These are phyloP conservation scores for Echiichthys vipera DNA, from an alignment of 2,797 vertebrate species.

Conservation along the genomic window DNA sequence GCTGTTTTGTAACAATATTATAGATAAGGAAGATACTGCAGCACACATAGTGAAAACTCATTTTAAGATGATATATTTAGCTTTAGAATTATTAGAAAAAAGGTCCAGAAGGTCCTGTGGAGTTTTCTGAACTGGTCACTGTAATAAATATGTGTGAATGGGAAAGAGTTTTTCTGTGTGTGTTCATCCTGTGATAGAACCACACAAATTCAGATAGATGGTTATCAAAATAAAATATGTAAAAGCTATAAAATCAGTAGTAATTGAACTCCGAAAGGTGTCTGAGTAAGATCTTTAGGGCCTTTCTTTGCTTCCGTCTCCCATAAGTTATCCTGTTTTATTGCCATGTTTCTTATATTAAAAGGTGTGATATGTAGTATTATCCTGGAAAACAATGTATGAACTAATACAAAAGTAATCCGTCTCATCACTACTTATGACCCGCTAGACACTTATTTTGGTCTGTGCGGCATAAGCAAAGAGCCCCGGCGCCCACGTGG, in stretches of 20 bases:
- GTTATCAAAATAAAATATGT: constrained; percentile 9
- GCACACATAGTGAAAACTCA: neutral
- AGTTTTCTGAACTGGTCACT: neutral
- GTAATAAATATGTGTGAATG: neutral
- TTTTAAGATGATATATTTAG: neutral
- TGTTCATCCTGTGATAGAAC: neutral
- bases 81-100: neutral
- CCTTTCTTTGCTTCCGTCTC: neutral
- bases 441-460: too few relatives aligned
- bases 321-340: neutral
- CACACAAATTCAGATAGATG: neutral
- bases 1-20: constrained; percentile 37
- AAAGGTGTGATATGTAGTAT: too few relatives aligned
- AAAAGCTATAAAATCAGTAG: neutral
- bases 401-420: too few relatives aligned
- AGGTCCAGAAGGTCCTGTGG: too few relatives aligned
- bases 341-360: neutral
- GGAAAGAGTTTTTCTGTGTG: neutral
- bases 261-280: neutral
- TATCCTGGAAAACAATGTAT: too few relatives aligned
- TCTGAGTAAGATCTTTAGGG: neutral
- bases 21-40: constrained; percentile 16
- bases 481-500: too few relatives aligned
- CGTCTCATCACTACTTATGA: too few relatives aligned
- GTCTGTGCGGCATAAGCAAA: too few relatives aligned